Conservation (phyloP, 1,140 invertebrate species). For the Brachionus sp. region DNA sequence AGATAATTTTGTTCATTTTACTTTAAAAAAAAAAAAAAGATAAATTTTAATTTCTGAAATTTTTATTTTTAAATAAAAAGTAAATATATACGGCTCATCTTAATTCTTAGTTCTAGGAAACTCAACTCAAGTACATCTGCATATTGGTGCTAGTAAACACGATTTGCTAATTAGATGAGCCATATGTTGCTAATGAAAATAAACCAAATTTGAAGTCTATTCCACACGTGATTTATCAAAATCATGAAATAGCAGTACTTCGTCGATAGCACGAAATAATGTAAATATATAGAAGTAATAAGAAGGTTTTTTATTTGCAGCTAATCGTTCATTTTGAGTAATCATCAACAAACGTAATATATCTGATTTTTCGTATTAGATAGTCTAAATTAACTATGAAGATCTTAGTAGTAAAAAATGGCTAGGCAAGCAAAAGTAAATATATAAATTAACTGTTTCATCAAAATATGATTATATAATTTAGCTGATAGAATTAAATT, state of each 20-base stretch:
- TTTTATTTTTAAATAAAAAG: too few species aligned
- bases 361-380: neutral
- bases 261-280: neutral
- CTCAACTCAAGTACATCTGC: neutral
- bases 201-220: neutral
- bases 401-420: neutral
- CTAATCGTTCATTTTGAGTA: neutral
- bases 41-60: too few species aligned
- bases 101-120: neutral
- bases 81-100: too few species aligned
- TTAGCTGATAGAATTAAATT: neutral
- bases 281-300: neutral
- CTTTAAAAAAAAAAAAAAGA: too few species aligned
- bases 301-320: neutral
- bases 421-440: neutral
- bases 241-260: neutral
- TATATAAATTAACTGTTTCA: neutral
- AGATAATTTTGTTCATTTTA: too few species aligned
- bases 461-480: neutral
- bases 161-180: neutral
- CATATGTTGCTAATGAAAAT: neutral
- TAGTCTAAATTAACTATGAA: neutral
- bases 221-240: neutral
- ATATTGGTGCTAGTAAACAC: neutral
- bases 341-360: conserved; percentile 2